phyloP scores from a whole-genome alignment of 1,140 invertebrate genomes.

The Aculops lycopersici region DNA sequence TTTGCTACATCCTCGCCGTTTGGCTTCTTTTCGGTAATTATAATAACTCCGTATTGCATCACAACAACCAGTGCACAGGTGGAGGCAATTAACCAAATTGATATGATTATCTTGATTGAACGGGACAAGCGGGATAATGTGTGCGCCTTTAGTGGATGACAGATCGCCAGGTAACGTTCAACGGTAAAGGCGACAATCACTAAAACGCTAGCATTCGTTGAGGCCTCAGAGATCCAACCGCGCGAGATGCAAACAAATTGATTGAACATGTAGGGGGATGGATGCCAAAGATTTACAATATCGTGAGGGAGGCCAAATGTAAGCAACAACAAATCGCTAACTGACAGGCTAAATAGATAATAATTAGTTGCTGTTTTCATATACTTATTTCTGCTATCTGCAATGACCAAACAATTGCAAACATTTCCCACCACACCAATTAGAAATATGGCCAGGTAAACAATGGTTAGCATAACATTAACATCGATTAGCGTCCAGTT shows the following conservation, averaged over 20 bases:
- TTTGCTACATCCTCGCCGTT: neutral
- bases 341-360: conserved; percentile 62
- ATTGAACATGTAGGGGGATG: conserved; percentile 55
- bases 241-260: conserved; percentile 47
- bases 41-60: conserved; percentile 16
- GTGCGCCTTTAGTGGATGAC: conserved; percentile 40
- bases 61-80: conserved; percentile 21
- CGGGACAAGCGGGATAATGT: conserved; percentile 16
- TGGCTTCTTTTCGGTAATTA: neutral
- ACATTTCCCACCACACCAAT: conserved; percentile 24
- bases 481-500: too few relatives aligned
- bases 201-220: conserved; percentile 63
- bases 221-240: conserved; percentile 50
- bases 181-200: conserved; percentile 74
- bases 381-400: conserved; percentile 18
- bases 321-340: conserved; percentile 62
- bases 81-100: conserved; percentile 16
- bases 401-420: conserved; percentile 25
- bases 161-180: conserved; percentile 71
- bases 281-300: conserved; percentile 59
- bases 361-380: conserved; percentile 38
- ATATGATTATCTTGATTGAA: conserved; percentile 16
- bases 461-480: neutral
- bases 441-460: conserved; percentile 9
- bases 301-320: conserved; percentile 35